Evolutionary conservation across 2,113 vertebrate genomes (phyloP), one percentile per base, ranked within the genome.

Genomic region (Hepsetus odoe): DNA sequence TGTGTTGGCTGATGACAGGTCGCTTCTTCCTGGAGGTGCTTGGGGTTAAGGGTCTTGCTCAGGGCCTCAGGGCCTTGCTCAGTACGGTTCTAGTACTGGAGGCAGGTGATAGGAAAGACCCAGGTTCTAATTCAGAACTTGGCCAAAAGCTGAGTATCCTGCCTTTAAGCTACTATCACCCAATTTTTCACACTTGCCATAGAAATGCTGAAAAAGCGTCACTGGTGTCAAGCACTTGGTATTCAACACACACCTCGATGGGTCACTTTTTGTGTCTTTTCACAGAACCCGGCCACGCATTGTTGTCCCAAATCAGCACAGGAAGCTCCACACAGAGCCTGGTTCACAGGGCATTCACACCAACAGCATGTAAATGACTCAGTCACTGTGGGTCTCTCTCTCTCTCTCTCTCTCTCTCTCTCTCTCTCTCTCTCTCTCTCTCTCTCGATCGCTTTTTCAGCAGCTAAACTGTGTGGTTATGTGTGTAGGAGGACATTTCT

Each of bases 401-500:
- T 40, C n/a, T 65, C 77, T 73, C 35, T 67, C 32, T 44, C 24
- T 59, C 55, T 40, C n/a, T 42, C 71, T 38, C 32, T 64, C 38
- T 33, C 24, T 72, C 22, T 64, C 6, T 30, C 76, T 71, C 28
- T 61, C 28, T 77, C 38, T 70, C n/a, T 74, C 22, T 72, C 22
- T 65, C 11, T 32, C 76, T 72, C 30, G 9, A 9, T 9, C 4
- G 35, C 35, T 5, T 4, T 4, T 30, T 14, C 69, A 71, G 49
- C 35, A 56, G 22, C 42, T 56, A 33, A 80, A 67, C 40, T 10
- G 55, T 64, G 55, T 16, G 12, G 33, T 61, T 61, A 22, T 26
- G 40, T 62, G 55, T 30, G 79, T 70, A 35, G 68, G 74, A 59
- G 53, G 51, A 77, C 33, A 61, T 71, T 51, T 26, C 58, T 71